These are phyloP conservation scores for Erpobdella octoculata DNA, from an alignment of 2,888 invertebrate genomes.

Conservation along the genomic window DNA sequence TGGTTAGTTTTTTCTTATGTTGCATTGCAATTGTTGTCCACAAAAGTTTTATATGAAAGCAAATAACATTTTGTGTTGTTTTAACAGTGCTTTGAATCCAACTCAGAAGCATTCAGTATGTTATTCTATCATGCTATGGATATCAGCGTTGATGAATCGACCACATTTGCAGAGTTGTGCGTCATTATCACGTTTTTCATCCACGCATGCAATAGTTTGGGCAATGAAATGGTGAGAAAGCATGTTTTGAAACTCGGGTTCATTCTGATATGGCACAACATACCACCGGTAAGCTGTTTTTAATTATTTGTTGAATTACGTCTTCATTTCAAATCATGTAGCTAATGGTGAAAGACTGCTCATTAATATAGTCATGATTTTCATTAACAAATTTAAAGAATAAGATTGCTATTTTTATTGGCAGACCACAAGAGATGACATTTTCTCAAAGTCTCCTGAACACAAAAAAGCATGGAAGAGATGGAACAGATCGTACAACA, in stretches of 20 bases:
- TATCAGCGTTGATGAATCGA: conserved; percentile 60
- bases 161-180: conserved; percentile 66
- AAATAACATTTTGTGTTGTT: background rate
- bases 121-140: conserved; percentile 49
- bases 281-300: conserved; percentile 53
- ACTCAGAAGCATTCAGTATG: conserved; percentile 57
- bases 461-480: conserved; percentile 86
- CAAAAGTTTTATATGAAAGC: background rate
- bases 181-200: conserved; percentile 82
- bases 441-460: conserved; percentile 76
- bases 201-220: conserved; percentile 95
- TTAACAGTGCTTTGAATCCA: conserved; percentile 66
- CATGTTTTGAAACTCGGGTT: conserved; percentile 84
- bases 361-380: conserved; percentile 5
- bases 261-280: conserved; percentile 73
- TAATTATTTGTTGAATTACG: background rate
- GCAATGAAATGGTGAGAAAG: conserved; percentile 82
- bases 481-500: conserved; percentile 70
- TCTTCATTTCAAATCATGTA: conserved; percentile 10
- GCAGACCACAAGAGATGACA: conserved; percentile 69
- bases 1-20: conserved; percentile 55
- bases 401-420: conserved; percentile 51
- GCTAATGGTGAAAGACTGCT: no score
- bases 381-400: background rate
- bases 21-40: background rate